These are phyloP conservation scores for Ernsta delagoae DNA, from an alignment of 2,888 invertebrate genomes.

Conservation along the genomic window DNA sequence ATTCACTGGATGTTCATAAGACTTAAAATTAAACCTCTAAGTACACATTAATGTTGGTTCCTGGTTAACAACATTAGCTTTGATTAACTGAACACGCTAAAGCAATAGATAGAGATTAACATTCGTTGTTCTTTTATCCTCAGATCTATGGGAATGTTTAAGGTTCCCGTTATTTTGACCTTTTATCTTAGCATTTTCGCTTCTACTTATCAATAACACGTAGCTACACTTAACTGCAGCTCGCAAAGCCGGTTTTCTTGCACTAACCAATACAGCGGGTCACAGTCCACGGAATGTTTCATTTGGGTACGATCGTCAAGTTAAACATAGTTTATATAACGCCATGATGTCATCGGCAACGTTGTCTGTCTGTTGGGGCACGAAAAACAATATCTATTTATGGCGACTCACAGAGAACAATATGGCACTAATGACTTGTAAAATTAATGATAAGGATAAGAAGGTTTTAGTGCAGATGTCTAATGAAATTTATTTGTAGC, in stretches of 20 bases:
- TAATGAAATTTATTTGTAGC: too few species aligned
- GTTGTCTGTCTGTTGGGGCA: conserved; percentile 5
- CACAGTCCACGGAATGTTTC: conserved; percentile 2
- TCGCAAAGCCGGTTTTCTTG: conserved; percentile 9
- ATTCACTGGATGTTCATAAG: neutral
- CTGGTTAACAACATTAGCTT: conserved; percentile 15
- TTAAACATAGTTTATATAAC: conserved; percentile 4
- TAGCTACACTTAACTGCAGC: conserved; percentile 36
- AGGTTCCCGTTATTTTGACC: conserved; percentile 30
- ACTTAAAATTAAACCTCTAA: conserved; percentile 29
- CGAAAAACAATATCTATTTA: conserved; percentile 14
- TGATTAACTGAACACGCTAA: conserved; percentile 43
- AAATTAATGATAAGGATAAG: too few species aligned
- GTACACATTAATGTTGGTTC: conserved; percentile 39
- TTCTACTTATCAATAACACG: conserved; percentile 46
- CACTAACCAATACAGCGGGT: conserved; percentile 8
- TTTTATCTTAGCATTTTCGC: conserved; percentile 55
- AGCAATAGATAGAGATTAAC: conserved; percentile 52
- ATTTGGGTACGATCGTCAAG: neutral
- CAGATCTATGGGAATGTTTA: conserved; percentile 43
- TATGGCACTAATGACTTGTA: neutral
- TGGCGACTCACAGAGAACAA: conserved; percentile 1
- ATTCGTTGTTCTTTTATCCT: conserved; percentile 48
- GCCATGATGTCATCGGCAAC: conserved; percentile 18
- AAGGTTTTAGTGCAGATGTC: too few species aligned